A percentile compares a stretch with the other conserved stretches of the same genome.
Evolutionary conservation across 2,113 vertebrate genomes (phyloP).

Genomic region (Psittacara wagleri): DNA sequence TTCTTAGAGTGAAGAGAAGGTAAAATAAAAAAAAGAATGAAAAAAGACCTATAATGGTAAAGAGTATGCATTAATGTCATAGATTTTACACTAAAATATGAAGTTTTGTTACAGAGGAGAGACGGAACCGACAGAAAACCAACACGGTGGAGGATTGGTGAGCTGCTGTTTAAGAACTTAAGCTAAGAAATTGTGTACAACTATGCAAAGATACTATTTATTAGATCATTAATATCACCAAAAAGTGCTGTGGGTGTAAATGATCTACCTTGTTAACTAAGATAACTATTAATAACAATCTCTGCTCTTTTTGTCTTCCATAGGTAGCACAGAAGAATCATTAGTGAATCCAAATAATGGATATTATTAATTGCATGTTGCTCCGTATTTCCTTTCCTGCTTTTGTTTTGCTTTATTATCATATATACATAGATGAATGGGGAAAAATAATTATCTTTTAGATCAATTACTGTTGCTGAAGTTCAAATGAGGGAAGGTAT

Average conservation of each 20-base stretch:
- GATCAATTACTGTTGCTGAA: background rate
- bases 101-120: slow-evolving; percentile 18
- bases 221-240: background rate
- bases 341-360: background rate
- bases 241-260: background rate
- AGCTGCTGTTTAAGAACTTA: background rate
- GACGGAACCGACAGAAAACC: background rate
- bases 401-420: background rate
- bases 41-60: background rate
- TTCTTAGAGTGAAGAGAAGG: background rate
- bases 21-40: background rate
- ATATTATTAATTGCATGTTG: background rate
- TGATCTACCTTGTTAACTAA: background rate
- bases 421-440: background rate
- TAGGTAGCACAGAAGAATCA: background rate
- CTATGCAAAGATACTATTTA: background rate
- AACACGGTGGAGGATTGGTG: background rate
- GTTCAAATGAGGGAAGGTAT: background rate
- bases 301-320: background rate
- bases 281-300: background rate
- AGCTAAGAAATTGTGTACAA: background rate
- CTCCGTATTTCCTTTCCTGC: background rate
- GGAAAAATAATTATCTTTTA: background rate
- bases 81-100: background rate
- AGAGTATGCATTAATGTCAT: background rate